Conservation (phyloP, 2,113 vertebrate genomes). For the Bettongia penicillata region DNA sequence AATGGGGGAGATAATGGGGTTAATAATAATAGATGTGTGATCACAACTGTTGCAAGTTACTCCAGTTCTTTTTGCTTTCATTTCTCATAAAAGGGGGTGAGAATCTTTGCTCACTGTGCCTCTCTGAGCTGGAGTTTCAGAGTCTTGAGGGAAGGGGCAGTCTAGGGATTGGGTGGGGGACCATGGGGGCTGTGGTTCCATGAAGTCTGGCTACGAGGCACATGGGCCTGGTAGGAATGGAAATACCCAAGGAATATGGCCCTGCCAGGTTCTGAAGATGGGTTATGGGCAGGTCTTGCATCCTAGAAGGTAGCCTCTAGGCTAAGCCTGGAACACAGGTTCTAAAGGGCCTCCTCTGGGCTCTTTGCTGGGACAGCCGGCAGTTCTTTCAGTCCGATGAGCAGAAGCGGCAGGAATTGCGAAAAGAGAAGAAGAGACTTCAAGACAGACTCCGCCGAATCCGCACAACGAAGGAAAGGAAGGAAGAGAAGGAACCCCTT, state of each 20-base stretch:
- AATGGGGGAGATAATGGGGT: background rate
- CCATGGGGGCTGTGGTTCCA: background rate
- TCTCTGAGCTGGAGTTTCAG: background rate
- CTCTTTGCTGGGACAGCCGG: constrained; percentile 79
- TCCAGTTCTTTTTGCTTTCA: background rate
- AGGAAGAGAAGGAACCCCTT: background rate
- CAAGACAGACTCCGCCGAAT: constrained; percentile 93
- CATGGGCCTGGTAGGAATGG: background rate
- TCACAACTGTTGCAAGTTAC: background rate
- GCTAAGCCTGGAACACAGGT: background rate
- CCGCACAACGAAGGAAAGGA: background rate
- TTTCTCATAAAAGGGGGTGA: background rate
- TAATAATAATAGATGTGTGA: background rate
- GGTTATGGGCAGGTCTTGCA: background rate
- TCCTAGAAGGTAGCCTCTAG: background rate
- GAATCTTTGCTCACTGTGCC: background rate
- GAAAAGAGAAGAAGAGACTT: constrained; percentile 92
- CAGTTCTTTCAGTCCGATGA: constrained; percentile 95
- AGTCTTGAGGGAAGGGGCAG: background rate
- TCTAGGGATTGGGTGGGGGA: background rate
- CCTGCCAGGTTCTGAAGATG: background rate
- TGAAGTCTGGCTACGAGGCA: background rate
- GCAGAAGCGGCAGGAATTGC: constrained; percentile 95
- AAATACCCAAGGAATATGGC: background rate
- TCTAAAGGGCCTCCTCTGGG: background rate